A percentile compares a stretch with the other conserved stretches of the same genome.
phyloP scores from a whole-genome alignment of 1,140 invertebrate genomes.

The Megalonaias nervosa region DNA sequence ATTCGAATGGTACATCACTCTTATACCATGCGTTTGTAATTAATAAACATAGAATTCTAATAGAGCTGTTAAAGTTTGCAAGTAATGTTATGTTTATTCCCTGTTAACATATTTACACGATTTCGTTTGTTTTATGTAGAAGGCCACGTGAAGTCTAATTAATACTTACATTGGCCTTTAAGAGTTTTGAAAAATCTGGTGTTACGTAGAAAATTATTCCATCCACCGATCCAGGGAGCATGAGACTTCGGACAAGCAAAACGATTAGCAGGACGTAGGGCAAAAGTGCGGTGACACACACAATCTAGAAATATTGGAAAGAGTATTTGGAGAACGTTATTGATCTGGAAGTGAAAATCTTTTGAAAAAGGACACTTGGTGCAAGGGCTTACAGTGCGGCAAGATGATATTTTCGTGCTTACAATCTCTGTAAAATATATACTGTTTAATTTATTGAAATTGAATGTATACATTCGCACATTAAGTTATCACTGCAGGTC shows the following conservation, averaged over 20 bases:
- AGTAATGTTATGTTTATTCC: too few relatives aligned
- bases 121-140: too few relatives aligned
- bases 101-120: too few relatives aligned
- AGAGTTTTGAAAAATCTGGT: conserved; percentile 17
- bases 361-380: neutral
- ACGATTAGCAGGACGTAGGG: conserved; percentile 24
- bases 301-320: conserved; percentile 10
- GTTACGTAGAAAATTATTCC: conserved; percentile 17
- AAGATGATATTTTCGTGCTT: neutral
- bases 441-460: neutral
- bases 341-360: conserved; percentile 1
- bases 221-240: conserved; percentile 6
- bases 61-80: too few relatives aligned
- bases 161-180: conserved; percentile 21
- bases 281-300: conserved; percentile 20
- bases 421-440: neutral
- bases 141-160: too few relatives aligned
- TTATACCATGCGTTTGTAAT: too few relatives aligned
- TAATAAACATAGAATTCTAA: too few relatives aligned
- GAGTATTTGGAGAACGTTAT: neutral
- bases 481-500: neutral
- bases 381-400: neutral
- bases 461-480: neutral
- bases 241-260: conserved; percentile 16
- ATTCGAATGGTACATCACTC: too few relatives aligned